Conservation (phyloP, 2,113 vertebrate genomes). For the Archilochus colubris region DNA sequence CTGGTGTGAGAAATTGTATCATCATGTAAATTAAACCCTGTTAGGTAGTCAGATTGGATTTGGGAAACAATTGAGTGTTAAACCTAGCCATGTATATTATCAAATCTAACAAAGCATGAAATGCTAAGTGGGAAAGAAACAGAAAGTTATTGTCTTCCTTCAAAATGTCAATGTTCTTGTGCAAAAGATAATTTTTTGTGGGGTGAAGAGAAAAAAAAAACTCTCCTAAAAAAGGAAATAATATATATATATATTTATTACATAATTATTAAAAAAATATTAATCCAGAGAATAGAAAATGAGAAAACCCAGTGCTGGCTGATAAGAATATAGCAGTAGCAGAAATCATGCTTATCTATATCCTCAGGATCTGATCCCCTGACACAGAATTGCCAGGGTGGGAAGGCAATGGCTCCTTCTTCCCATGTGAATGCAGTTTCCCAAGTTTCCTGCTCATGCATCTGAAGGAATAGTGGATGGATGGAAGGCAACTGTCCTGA, state of each 20-base stretch:
- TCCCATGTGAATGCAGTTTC: background rate
- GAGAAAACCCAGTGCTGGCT: slow-evolving; percentile 43
- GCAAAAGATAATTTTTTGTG: background rate
- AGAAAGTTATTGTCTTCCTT: background rate
- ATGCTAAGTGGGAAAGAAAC: background rate
- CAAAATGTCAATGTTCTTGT: background rate
- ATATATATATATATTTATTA: background rate
- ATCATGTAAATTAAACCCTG: slow-evolving; percentile 77
- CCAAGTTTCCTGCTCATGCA: background rate
- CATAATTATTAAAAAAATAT: no score
- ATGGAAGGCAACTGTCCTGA: background rate
- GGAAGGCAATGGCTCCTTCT: background rate
- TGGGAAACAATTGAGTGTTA: slow-evolving; percentile 72
- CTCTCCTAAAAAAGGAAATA: background rate
- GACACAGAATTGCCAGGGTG: slow-evolving; percentile 50
- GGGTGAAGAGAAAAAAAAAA: background rate
- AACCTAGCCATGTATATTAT: slow-evolving; percentile 74
- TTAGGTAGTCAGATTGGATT: slow-evolving; percentile 79
- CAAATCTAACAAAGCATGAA: slow-evolving; percentile 57
- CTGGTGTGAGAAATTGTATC: slow-evolving; percentile 80
- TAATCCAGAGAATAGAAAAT: slow-evolving; percentile 42
- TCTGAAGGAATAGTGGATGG: background rate
- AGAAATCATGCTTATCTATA: slow-evolving; percentile 24
- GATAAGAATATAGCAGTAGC: slow-evolving; percentile 36
- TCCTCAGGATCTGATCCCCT: slow-evolving; percentile 21